Evolutionary conservation across 2,113 vertebrate species (phyloP).

Genomic region (Embiotoca jacksoni): DNA sequence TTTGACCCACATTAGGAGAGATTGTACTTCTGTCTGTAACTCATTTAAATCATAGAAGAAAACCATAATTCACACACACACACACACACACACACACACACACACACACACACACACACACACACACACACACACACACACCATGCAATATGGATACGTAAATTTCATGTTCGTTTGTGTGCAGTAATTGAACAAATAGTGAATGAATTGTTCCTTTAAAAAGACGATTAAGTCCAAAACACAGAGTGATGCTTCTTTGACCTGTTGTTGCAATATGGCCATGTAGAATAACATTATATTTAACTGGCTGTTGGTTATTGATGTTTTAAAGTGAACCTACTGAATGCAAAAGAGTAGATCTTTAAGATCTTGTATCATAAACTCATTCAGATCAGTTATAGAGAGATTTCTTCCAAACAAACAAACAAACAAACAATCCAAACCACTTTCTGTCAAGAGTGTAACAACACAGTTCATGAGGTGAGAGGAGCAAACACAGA

Average conservation of each 20-base stretch:
- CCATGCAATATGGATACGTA: constrained; percentile 55
- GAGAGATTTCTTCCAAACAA: constrained; percentile 12
- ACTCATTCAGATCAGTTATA: constrained; percentile 32
- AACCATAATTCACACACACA: constrained; percentile 20
- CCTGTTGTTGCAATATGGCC: neutral
- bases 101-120: too few relatives aligned
- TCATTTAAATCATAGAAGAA: constrained; percentile 15
- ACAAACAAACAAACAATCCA: constrained; percentile 13
- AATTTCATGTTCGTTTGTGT: constrained; percentile 52
- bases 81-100: too few relatives aligned
- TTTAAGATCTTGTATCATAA: neutral
- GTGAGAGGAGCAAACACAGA: constrained; percentile 64
- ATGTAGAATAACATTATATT: neutral
- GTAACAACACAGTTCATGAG: constrained; percentile 28
- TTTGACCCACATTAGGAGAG: constrained; percentile 20
- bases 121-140: constrained; percentile 38
- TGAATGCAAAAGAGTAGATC: neutral
- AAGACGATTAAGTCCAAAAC: neutral
- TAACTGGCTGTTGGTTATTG: neutral
- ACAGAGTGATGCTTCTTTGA: neutral
- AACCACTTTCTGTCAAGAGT: constrained; percentile 22
- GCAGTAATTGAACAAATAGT: constrained; percentile 13
- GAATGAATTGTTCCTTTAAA: neutral
- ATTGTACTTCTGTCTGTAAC: neutral
- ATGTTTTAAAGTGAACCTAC: neutral